phyloP scores from a whole-genome alignment of 2,113 vertebrate species.

The Caranx ignobilis region DNA sequence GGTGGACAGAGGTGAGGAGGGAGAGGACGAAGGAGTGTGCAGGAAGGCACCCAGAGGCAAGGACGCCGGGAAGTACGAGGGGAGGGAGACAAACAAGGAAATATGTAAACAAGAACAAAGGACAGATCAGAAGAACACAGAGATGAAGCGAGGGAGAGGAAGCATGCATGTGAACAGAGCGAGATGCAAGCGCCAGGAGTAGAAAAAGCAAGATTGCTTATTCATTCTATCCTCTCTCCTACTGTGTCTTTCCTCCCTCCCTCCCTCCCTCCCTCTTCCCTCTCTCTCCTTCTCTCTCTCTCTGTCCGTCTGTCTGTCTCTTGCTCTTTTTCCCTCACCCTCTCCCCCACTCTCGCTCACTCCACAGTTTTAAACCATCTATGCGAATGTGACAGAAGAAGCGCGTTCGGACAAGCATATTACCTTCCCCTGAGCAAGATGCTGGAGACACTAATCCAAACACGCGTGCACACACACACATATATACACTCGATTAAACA shows the following conservation, averaged over 20 bases:
- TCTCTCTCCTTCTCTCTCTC: slow-evolving; percentile 18
- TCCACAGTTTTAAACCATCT: slow-evolving; percentile 73
- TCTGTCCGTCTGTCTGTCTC: slow-evolving; percentile 52
- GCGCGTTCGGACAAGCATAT: slow-evolving; percentile 76
- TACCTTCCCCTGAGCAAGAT: slow-evolving; percentile 83
- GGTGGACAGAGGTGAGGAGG: slow-evolving; percentile 56
- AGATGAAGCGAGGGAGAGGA: slow-evolving; percentile 61
- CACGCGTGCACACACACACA: slow-evolving; percentile 27
- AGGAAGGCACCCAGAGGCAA: slow-evolving; percentile 53
- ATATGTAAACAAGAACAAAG: slow-evolving; percentile 71
- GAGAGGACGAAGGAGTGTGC: slow-evolving; percentile 47
- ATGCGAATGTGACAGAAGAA: slow-evolving; percentile 67
- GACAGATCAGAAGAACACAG: slow-evolving; percentile 48
- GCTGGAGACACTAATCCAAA: slow-evolving; percentile 80
- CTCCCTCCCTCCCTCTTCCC: slow-evolving; percentile 27
- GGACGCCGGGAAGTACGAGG: slow-evolving; percentile 34
- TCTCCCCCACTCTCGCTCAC: slow-evolving; percentile 23
- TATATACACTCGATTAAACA: slow-evolving; percentile 73
- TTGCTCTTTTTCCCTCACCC: slow-evolving; percentile 43
- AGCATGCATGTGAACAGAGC: slow-evolving; percentile 72
- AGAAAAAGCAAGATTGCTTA: slow-evolving; percentile 80
- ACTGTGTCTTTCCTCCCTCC: slow-evolving; percentile 59
- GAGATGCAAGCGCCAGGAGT: slow-evolving; percentile 77
- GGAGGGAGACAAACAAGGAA: slow-evolving; percentile 81
- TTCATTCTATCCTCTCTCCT: slow-evolving; percentile 78